Evolutionary conservation across 2,113 vertebrate genomes (phyloP), one percentile per base, ranked within the genome.

Genomic region (Labrus mixtus): DNA sequence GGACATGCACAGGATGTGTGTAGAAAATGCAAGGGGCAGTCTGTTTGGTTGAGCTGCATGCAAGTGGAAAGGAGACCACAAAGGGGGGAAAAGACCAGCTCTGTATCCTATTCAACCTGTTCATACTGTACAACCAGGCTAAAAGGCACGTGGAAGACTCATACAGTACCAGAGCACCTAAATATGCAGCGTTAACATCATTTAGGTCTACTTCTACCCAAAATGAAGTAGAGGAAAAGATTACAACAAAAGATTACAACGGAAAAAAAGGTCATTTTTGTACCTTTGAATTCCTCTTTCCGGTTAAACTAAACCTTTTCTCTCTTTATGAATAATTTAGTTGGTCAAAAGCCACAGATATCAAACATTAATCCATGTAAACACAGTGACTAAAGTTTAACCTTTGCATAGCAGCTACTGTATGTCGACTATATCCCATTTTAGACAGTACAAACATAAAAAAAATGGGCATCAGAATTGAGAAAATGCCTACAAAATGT

Each of bases 1-100:
- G 87, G 86, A 85, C 94, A 95, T 95, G 94, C 94, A 95, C 84
- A 90, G 85, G 88, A 88, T 77, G 89, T 91, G 92, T 91, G 84
- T 89, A 85, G 89, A 91, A 79, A 92, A 92, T 93, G 93, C 87
- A 92, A 89, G 74, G 88, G 86, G 82, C 91, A 86, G 80, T 89
- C 79, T 86, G 77, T 82, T 90, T 81, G 83, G 57, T 91, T 84
- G 91, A 92, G 86, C 82, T 88, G 90, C 94, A 95, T 95, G 94
- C 94, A 94, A 89, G 90, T 90, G 79, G 81, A 89, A 67, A 86
- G 64, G 84, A 85, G 78, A 85, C 72, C 83, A 81, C 65, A 56
- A 60, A 58, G 63, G 45, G n/a, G 51, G 29, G 17, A 9, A 20
- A 58, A 56, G 76, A 61, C 65, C 81, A 73, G 73, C 53, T 68